A percentile compares a stretch with the other conserved stretches of the same genome.
phyloP scores from a whole-genome alignment of 2,888 invertebrate species.

The Caenorhabditis sulstoni region DNA sequence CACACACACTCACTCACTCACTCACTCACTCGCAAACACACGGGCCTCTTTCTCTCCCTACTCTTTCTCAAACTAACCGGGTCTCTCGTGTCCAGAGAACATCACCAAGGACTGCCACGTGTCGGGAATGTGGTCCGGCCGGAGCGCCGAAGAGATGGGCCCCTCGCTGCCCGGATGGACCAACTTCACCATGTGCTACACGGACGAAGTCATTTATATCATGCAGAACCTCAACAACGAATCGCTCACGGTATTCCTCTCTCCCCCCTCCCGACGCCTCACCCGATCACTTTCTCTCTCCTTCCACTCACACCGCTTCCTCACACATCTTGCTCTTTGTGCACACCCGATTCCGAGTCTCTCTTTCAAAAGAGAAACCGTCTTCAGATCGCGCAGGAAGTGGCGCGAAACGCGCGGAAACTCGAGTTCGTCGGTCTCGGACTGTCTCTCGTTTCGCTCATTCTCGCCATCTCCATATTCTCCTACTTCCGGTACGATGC shows the following conservation, averaged over 20 bases:
- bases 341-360: too few species aligned
- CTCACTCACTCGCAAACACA: conserved; percentile 9
- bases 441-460: conserved; percentile 87
- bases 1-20: conserved; percentile 14
- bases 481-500: conserved; percentile 87
- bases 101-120: conserved; percentile 78
- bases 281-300: conserved; percentile 15
- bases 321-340: conserved; percentile 5
- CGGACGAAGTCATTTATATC: conserved; percentile 77
- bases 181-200: conserved; percentile 80
- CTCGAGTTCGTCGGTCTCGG: conserved; percentile 89
- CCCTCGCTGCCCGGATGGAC: conserved; percentile 79
- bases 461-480: conserved; percentile 89
- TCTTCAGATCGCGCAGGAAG: conserved; percentile 88
- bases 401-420: conserved; percentile 88
- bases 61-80: not conserved
- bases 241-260: conserved; percentile 72
- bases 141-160: conserved; percentile 67
- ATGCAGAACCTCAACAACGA: conserved; percentile 78
- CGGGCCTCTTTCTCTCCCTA: too few species aligned
- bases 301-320: conserved; percentile 7
- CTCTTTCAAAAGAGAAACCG: too few species aligned
- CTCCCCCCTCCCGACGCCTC: not conserved
- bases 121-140: conserved; percentile 77
- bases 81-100: conserved; percentile 59